Conservation (phyloP, 2,797 vertebrate genomes). For the Cyprinodon diabolis region DNA sequence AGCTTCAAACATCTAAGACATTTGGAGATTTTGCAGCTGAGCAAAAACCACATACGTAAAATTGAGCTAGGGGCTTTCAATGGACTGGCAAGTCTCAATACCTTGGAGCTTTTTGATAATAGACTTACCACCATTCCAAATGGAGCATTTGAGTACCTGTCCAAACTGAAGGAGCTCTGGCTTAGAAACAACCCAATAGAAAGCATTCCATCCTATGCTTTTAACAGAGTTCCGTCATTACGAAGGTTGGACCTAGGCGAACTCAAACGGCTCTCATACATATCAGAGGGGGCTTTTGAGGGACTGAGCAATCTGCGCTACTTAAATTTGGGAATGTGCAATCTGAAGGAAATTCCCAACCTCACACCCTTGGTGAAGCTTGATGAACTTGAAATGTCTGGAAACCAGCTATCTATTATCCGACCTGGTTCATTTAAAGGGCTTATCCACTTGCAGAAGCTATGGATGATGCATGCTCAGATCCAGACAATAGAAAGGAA, state of each 20-base stretch:
- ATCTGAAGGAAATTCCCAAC: slow-evolving; percentile 98
- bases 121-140: slow-evolving; percentile 98
- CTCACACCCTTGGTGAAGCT: slow-evolving; percentile 96
- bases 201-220: slow-evolving; percentile 99
- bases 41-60: slow-evolving; percentile 98
- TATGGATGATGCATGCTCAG: slow-evolving; percentile 99
- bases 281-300: slow-evolving; percentile 99
- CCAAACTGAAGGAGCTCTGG: slow-evolving; percentile 99
- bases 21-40: slow-evolving; percentile 97
- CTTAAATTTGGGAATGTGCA: slow-evolving; percentile 99
- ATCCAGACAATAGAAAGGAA: slow-evolving; percentile 99
- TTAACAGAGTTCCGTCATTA: slow-evolving; percentile 97
- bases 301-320: slow-evolving; percentile 98
- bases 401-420: slow-evolving; percentile 94
- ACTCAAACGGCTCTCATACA: slow-evolving; percentile 96
- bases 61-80: slow-evolving; percentile 99
- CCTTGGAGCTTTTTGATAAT: slow-evolving; percentile 99
- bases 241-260: slow-evolving; percentile 96
- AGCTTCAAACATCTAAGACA: slow-evolving; percentile 99
- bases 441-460: slow-evolving; percentile 96
- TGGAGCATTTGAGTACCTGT: slow-evolving; percentile 99
- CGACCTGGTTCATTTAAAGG: slow-evolving; percentile 98
- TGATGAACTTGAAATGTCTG: slow-evolving; percentile 98
- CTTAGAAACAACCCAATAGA: slow-evolving; percentile 98
- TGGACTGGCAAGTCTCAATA: slow-evolving; percentile 98